A percentile compares a stretch with the other conserved stretches of the same genome.
Evolutionary conservation across 1,140 invertebrate species (phyloP).

Genomic region (Drosophila tropicalis): DNA sequence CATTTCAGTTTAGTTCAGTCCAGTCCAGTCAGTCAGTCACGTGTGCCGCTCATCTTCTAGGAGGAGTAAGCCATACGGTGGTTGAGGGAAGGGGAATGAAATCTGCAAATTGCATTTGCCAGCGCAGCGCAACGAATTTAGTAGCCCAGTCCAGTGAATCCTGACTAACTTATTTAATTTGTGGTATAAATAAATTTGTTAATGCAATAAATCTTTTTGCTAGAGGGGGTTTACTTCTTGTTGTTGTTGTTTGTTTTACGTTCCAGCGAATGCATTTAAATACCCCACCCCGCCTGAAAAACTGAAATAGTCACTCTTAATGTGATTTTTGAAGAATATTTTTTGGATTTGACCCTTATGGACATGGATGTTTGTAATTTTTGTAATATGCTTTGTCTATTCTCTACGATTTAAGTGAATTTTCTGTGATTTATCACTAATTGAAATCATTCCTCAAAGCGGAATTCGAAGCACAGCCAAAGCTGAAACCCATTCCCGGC

Average conservation of each 20-base stretch:
- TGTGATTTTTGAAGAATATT: no score
- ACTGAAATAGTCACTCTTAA: no score
- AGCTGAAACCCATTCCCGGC: conserved; percentile 47
- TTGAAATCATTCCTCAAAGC: conserved; percentile 59
- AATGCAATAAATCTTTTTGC: conserved; percentile 61
- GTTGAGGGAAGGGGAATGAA: conserved; percentile 29
- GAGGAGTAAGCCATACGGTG: background rate
- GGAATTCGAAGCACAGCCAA: background rate
- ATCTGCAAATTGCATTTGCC: conserved; percentile 71
- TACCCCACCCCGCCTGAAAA: background rate
- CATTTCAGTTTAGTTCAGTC: background rate
- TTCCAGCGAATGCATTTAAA: background rate
- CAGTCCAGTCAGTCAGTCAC: conserved; percentile 14
- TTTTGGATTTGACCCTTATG: no score
- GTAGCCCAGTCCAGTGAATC: conserved; percentile 55
- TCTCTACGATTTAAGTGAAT: background rate
- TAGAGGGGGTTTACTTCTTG: background rate
- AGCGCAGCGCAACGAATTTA: conserved; percentile 49
- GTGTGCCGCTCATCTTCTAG: conserved; percentile 30
- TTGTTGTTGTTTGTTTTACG: background rate
- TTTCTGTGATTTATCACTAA: conserved; percentile 56
- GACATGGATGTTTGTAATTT: no score
- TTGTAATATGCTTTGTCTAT: no score
- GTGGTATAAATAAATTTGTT: conserved; percentile 81
- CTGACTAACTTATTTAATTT: conserved; percentile 72